Base-by-base conservation (phyloP, 2,888 invertebrate species). In the Flexamia atlantica region DNA sequence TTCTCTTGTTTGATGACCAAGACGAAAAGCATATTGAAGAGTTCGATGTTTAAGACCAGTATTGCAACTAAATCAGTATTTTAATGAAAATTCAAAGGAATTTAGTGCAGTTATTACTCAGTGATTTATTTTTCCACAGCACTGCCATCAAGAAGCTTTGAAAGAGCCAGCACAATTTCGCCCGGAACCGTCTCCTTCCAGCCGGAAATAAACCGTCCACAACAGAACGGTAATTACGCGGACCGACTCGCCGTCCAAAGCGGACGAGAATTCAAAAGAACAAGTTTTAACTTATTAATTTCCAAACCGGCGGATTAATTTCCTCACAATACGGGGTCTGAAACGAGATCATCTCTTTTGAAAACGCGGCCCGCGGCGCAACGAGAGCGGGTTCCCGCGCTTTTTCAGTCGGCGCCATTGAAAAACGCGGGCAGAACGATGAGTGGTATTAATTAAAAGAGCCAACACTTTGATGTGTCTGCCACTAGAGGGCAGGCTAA, bases 401-500 rank as follows among this genome's bases (percentile, higher is more conserved):
- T n/a, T 76, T 76, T 76, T 76, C 46, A 76, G 76, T 46, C 50
- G 50, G 14, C 76, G 42, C 76, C 50, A 76, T 76, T 76, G 40
- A 76, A 46, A 70, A 46, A 76, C 76, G 46, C 76, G 46, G 46
- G 76, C 76, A 76, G 23, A 72, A 42, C 72, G 20, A 20, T 72
- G 72, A 72, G 46, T 46, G 76, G 76, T 17, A 76, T 50, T 76
- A 76, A 76, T 76, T 76, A 76, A 70, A 76, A 76, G 76, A 76
- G 50, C 76, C 76, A 76, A 76, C 76, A 76, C 76, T 76, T 76
- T 76, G 76, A 76, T 76, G 76, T 76, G 76, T 76, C 36, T n/a
- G 1, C 4, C 25, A 42, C 25, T 25, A 76, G 42, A 42, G 42
- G 72, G 36, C 32, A 25, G 72, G 76, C 76, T 50, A 50, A 76